phyloP scores from a whole-genome alignment of 1,140 invertebrate species.

The Drosophila micromelanica region DNA sequence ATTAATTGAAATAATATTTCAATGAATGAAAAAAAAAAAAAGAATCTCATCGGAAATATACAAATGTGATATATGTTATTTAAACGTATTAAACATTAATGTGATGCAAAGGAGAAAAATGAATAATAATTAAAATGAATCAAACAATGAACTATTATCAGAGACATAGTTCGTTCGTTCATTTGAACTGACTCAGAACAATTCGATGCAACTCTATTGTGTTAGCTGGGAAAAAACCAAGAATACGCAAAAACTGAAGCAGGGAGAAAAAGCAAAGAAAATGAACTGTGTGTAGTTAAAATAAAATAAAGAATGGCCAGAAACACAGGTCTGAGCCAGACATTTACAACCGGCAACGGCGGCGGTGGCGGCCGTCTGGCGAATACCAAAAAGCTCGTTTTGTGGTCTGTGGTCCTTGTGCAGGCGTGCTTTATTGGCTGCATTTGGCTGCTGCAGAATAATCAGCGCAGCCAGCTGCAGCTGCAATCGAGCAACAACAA shows the following conservation, averaged over 20 bases:
- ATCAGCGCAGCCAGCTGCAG: constrained; percentile 38
- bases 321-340: constrained; percentile 26
- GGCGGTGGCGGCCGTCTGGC: constrained; percentile 38
- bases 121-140: no score
- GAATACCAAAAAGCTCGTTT: constrained; percentile 70
- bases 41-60: no score
- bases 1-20: no score
- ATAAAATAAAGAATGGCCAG: constrained; percentile 46
- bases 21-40: no score
- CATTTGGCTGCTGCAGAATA: constrained; percentile 71
- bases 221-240: constrained; percentile 27
- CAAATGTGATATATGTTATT: no score
- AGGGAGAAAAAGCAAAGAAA: constrained; percentile 4
- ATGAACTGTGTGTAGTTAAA: constrained; percentile 20
- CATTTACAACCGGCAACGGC: constrained; percentile 17
- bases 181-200: no score
- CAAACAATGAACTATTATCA: no score
- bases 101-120: no score
- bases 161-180: no score
- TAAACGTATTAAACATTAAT: no score
- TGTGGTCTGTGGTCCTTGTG: constrained; percentile 72
- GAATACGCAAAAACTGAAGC: constrained; percentile 32
- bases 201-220: no score
- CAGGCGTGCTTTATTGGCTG: constrained; percentile 73
- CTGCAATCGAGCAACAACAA: constrained; percentile 25